Base-by-base conservation (phyloP, 2,888 invertebrate genomes). In the Opisthograptis luteolata region DNA sequence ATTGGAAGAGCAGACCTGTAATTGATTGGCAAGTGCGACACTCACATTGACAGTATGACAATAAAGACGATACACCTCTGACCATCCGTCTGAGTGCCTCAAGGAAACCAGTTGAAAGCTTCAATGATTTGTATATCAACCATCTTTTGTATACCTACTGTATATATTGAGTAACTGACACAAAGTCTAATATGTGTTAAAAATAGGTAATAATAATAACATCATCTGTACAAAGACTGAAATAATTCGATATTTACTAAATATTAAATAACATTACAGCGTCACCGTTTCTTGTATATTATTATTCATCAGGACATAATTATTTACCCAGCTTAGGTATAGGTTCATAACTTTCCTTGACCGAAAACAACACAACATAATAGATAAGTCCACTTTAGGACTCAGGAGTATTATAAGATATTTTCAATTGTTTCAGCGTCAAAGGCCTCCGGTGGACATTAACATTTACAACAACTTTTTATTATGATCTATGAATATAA, bases 361-460 rank as follows among this genome's bases (percentile, higher is more conserved):
- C 15, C 12, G 13, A 19, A 12, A 2, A 20, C 8, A 28, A 12
- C 2, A 17, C 17, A n/a, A 14, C 10, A 22, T 27, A 19, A 34
- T 46, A 42, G 30, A 43, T 20, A 15, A 22, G 30, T 34, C 45
- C 10, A 31, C 14, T 5, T 15, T 31, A 50, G 49, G 24, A 40
- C 9, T 31, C 41, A 35, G 40, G 28, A 58, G 47, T 49, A 54
- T 59, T 51, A 62, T 48, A 39, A 47, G 44, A 47, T 55, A 47
- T 70, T 80, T 79, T 83, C 75, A 71, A 80, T 88, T 90, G 87
- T 89, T 90, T 89, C 89, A 89, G 89, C 87, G 66, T 69, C 77
- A 81, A 86, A 82, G 59, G 63, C 65, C 70, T 72, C 70, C 75
- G 73, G 80, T 58, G 76, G 72, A 75, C 75, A 73, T 72, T 70